Evolutionary conservation across 2,888 invertebrate genomes (phyloP).

Genomic region (Drosophila macrospina): DNA sequence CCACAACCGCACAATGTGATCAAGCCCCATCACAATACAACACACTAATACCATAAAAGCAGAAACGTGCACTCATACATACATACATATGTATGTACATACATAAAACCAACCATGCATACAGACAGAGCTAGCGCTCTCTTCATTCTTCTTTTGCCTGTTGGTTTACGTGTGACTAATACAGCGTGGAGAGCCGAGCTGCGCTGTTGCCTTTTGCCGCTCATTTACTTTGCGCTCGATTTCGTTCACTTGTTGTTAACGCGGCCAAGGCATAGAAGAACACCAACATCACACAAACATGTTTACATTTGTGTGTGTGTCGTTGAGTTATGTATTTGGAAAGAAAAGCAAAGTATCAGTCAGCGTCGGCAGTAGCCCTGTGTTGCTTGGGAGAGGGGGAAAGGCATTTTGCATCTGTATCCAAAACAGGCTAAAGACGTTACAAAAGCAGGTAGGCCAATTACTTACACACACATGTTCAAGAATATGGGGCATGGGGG

Average conservation of each 20-base stretch:
- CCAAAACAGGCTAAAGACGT: constrained; percentile 56
- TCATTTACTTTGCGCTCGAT: constrained; percentile 67
- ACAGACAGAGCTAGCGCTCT: constrained; percentile 35
- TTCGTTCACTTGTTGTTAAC: constrained; percentile 58
- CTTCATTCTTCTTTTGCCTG: constrained; percentile 49
- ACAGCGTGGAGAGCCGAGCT: constrained; percentile 35
- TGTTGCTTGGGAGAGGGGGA: neutral
- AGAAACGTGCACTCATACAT: constrained; percentile 25
- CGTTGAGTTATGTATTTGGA: constrained; percentile 16
- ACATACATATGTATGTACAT: constrained; percentile 13
- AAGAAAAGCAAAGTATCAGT: constrained; percentile 57
- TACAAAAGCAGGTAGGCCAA: constrained; percentile 53
- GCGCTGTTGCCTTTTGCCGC: constrained; percentile 47
- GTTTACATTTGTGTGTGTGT: neutral
- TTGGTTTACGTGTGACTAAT: constrained; percentile 56
- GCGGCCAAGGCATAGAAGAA: constrained; percentile 49
- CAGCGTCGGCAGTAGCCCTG: constrained; percentile 49
- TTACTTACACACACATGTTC: constrained; percentile 14
- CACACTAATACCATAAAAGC: constrained; percentile 32
- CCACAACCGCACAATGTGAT: constrained; percentile 42
- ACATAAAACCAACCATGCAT: constrained; percentile 7
- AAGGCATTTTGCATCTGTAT: constrained; percentile 55
- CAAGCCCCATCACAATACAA: constrained; percentile 47
- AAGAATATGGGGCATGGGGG: constrained; percentile 46
- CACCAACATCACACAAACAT: constrained; percentile 26